Conservation (phyloP, 2,797 vertebrate genomes). For the Pseudopleuronectes americanus region DNA sequence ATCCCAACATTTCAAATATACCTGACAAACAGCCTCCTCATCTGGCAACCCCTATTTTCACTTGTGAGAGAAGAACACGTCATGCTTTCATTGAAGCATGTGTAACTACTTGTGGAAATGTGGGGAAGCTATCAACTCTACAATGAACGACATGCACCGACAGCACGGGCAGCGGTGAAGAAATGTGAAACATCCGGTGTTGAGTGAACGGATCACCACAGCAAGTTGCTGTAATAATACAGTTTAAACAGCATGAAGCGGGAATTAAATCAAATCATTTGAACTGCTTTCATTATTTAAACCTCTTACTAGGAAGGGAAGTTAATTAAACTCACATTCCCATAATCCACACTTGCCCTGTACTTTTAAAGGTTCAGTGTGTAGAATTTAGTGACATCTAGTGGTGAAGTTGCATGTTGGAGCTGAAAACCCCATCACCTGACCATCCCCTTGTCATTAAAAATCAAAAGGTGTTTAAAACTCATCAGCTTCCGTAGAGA, state of each 20-base stretch:
- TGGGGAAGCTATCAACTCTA: not conserved
- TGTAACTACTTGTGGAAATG: not conserved
- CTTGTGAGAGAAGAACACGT: not conserved
- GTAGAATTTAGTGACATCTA: too few species aligned
- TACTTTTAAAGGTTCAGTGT: not conserved
- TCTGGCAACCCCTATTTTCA: not conserved
- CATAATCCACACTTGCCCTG: not conserved
- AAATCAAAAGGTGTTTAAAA: too few species aligned
- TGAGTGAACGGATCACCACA: conserved; percentile 9
- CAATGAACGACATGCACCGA: not conserved
- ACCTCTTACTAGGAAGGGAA: not conserved
- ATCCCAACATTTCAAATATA: too few species aligned
- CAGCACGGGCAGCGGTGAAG: too few species aligned
- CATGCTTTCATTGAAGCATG: not conserved
- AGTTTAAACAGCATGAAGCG: not conserved
- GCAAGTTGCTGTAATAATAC: conserved; percentile 2
- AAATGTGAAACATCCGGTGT: conserved; percentile 5
- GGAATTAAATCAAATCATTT: not conserved
- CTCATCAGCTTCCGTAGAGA: too few species aligned
- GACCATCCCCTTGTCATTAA: too few species aligned
- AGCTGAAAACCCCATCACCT: too few species aligned
- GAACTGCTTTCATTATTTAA: conserved; percentile 3
- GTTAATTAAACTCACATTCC: not conserved
- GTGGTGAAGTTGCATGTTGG: too few species aligned
- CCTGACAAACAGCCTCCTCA: too few species aligned